Conservation (phyloP, 1,140 invertebrate species). For the Formica selysi region DNA sequence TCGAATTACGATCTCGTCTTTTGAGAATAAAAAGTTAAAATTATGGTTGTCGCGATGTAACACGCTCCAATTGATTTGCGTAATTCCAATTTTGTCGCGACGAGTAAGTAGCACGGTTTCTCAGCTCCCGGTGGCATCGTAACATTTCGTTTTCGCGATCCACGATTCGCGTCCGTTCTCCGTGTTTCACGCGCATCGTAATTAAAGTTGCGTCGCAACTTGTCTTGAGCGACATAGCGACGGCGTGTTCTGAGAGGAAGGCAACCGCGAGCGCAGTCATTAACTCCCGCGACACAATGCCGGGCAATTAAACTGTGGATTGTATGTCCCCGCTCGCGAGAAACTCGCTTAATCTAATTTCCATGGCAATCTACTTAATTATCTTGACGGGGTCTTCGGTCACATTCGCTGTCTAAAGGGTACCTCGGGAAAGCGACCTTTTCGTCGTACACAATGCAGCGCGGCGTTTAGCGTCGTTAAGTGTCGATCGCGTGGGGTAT, state of each 20-base stretch:
- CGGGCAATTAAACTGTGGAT: constrained; percentile 62
- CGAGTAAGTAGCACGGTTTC: neutral
- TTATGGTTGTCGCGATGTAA: neutral
- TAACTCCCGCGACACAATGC: constrained; percentile 54
- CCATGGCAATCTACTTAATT: constrained; percentile 58
- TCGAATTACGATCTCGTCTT: neutral
- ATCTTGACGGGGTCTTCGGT: constrained; percentile 5
- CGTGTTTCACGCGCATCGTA: constrained; percentile 32
- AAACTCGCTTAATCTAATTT: constrained; percentile 71
- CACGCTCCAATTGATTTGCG: neutral
- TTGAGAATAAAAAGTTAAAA: neutral
- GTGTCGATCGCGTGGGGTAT: neutral
- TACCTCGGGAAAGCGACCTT: constrained; percentile 30
- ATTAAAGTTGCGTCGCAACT: constrained; percentile 64
- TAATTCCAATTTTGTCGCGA: neutral
- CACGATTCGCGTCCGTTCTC: constrained; percentile 4
- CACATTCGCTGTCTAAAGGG: neutral
- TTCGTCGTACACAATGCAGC: constrained; percentile 28
- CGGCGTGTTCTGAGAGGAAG: constrained; percentile 69
- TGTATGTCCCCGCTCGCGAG: constrained; percentile 53
- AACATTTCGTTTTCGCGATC: constrained; percentile 25
- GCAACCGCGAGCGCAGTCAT: constrained; percentile 64
- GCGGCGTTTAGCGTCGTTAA: constrained; percentile 19
- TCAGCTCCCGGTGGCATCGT: neutral
- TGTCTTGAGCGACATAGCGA: constrained; percentile 18